Evolutionary conservation across 2,113 vertebrate species (phyloP), one percentile per base, ranked within the genome.

Genomic region (Neodon shergylaensis): DNA sequence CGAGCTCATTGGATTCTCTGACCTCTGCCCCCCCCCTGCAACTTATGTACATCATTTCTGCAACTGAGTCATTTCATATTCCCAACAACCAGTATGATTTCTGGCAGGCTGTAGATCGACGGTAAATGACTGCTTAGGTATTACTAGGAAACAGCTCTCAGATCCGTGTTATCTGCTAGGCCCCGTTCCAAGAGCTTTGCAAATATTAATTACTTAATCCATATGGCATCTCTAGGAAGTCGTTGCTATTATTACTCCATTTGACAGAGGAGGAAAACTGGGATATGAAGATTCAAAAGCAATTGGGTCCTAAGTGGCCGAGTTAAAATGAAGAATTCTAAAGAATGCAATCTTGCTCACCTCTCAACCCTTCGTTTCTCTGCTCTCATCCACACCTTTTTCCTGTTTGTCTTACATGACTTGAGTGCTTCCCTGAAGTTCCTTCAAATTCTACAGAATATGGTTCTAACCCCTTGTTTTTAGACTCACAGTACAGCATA

Each of bases 141-240:
- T 76, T 83, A 49, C 87, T 78, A 73, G 84, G 54, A 92, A 95
- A 86, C 3, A 72, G 44, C 31, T 24, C 77, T 83, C 44, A 65
- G 0, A 76, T 70, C 31, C 11, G 31, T 72, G 47, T 78, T 81
- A 68, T 83, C 83, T 87, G 19, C 36, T 31, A 83, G 68, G 28
- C 36, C 72, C 63, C 84, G 8, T 78, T 73, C 44, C 83, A 94
- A 92, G 65, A 82, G 19, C 74, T 86, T 90, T 91, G 44, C 63
- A 95, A 90, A 92, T 92, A 95, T 72, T 76, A 92, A 88, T 70
- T 4, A 54, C 66, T 91, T 87, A 61, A 93, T 68, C 74, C 24
- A 63, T 65, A 81, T 13, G 70, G 31, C 10, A 79, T 33, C 19
- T 19, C n/a, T 66, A 28, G 74, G 49, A 70, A 33, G 44, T 87